Percentiles rank a stretch among this genome's conserved stretches.
Conservation (phyloP, 1,140 invertebrate genomes). For the Acromyrmex charruanus region DNA sequence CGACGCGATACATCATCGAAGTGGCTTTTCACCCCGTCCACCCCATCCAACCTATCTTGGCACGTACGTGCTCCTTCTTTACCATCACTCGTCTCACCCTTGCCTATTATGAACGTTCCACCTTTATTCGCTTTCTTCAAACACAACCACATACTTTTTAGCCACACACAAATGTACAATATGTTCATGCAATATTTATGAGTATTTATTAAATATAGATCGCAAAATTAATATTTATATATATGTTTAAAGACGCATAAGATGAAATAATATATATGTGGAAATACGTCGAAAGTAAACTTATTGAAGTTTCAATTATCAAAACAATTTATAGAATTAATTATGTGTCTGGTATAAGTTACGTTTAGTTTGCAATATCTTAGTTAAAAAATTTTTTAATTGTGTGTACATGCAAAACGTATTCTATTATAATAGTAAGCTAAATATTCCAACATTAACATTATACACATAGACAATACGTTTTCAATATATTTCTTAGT, state of each 20-base stretch:
- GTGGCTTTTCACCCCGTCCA: conserved; percentile 69
- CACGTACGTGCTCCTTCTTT: conserved; percentile 50
- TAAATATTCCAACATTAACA: neutral
- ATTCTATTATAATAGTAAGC: neutral
- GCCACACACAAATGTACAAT: neutral
- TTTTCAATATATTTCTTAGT: neutral
- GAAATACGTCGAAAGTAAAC: neutral
- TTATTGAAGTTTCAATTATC: neutral
- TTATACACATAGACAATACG: neutral
- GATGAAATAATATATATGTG: neutral
- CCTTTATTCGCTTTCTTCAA: conserved; percentile 50
- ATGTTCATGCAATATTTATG: neutral
- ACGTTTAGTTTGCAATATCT: neutral
- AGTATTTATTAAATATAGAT: neutral
- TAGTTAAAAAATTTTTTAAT: too few relatives aligned
- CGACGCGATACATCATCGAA: conserved; percentile 70
- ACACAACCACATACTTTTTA: neutral
- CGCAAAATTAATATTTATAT: conserved; percentile 15
- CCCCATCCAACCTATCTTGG: conserved; percentile 32
- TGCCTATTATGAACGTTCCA: conserved; percentile 40
- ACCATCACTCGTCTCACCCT: conserved; percentile 30
- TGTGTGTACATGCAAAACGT: neutral
- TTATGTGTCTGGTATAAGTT: neutral
- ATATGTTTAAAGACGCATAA: neutral
- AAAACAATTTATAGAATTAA: neutral